Base-by-base conservation (phyloP, 2,113 vertebrate genomes). In the Lophotis ruficrista region DNA sequence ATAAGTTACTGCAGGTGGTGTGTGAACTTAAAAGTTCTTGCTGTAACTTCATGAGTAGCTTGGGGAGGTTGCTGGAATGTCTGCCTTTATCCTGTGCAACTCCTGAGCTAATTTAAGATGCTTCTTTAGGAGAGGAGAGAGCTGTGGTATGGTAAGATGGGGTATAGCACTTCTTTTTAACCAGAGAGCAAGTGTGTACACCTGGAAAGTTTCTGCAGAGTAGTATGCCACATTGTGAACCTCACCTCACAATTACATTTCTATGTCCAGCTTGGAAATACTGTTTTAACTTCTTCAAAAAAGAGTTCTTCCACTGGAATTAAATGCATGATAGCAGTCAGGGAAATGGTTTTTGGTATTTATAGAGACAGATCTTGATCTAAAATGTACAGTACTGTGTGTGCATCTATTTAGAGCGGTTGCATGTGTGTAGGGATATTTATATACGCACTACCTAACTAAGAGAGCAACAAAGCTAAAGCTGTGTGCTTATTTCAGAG, bases 401-500 rank as follows among this genome's bases (percentile, higher is more conserved):
- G 35, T 57, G 28, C 48, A 41, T 41, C 28, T 45, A 1, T 78
- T 56, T 54, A 66, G 41, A 61, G 54, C 28, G 27, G 35, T 3
- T 60, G 1, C 50, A 13, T 30, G 8, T 80, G 53, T 28, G 38
- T 6, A 3, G 10, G 43, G 8, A 3, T 70, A 33, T 64, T 88
- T 50, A 5, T 73, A 23, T 47, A 48, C 2, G 5, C 16, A 12
- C n/a, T 68, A 3, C 14, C 50, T 58, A 25, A 30, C 27, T 48
- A 68, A n/a, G 65, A 64, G 12, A 75, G n/a, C 37, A 81, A 22
- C n/a, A 48, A 85, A 79, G 24, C 53, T 94, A 22, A 89, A 28
- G 19, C 27, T 89, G 37, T 48, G 38, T 19, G 64, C 95, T 89
- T 14, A 23, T 97, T 98, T 31, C 98, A 99, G 99, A 98, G 78